Evolutionary conservation across 2,113 vertebrate genomes (phyloP).

Genomic region (Nettapus auritus): DNA sequence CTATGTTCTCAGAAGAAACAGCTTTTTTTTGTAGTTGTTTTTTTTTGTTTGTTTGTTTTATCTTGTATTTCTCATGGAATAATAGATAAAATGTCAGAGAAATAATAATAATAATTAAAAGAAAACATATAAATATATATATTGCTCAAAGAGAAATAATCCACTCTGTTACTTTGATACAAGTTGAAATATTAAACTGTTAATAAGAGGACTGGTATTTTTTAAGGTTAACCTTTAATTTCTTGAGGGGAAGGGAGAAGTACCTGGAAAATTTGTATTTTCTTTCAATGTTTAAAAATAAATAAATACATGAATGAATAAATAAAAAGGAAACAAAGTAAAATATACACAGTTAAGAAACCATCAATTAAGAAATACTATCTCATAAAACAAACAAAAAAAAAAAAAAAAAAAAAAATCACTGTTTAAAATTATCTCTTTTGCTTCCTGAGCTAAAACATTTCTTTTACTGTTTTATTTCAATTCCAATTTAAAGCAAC

Average conservation of each 20-base stretch:
- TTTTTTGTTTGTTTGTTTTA: too few relatives aligned
- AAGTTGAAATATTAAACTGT: not conserved
- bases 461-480: not conserved
- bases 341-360: not conserved
- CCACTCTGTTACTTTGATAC: not conserved
- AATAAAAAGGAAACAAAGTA: not conserved
- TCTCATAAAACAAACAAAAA: too few relatives aligned
- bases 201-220: not conserved
- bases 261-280: not conserved
- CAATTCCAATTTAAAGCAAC: not conserved
- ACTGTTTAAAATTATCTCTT: not conserved
- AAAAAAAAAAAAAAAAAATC: too few relatives aligned
- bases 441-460: not conserved
- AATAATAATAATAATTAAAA: not conserved
- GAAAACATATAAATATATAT: not conserved
- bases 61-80: not conserved
- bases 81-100: not conserved
- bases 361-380: not conserved
- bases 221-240: not conserved
- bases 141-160: not conserved
- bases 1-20: not conserved
- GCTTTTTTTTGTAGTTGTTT: rapidly evolving
- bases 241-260: too few relatives aligned
- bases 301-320: too few relatives aligned
- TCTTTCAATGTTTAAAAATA: not conserved